These are phyloP conservation scores for Folsomia candida DNA, from an alignment of 2,888 invertebrate species.

Conservation along the genomic window DNA sequence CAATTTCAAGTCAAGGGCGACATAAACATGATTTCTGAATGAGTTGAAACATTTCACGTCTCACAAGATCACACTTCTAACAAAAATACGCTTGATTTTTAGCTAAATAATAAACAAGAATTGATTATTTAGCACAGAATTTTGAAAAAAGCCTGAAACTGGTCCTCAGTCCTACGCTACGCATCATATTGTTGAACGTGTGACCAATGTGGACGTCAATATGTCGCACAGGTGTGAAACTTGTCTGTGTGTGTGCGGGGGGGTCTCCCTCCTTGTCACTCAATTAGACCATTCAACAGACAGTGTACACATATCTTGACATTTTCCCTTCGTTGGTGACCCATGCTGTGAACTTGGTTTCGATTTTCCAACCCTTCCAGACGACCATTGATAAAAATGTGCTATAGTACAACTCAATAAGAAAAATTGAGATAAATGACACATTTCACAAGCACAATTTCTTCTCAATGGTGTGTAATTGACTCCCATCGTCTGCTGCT, in stretches of 20 bases:
- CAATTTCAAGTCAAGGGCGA: too few relatives aligned
- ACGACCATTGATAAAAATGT: neutral
- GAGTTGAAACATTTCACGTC: too few relatives aligned
- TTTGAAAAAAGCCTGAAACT: too few relatives aligned
- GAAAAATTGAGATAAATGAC: neutral
- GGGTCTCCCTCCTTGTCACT: conserved; percentile 46
- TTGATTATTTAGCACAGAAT: too few relatives aligned
- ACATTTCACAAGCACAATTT: neutral
- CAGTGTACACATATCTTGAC: conserved; percentile 17
- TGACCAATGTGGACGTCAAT: conserved; percentile 49
- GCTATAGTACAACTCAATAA: neutral
- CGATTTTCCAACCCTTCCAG: neutral
- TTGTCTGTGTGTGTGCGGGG: conserved; percentile 40
- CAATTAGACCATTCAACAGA: conserved; percentile 43
- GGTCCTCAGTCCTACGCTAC: too few relatives aligned
- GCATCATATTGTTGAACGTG: conserved; percentile 23
- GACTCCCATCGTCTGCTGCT: too few relatives aligned
- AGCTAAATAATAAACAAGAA: too few relatives aligned
- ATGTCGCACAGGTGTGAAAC: conserved; percentile 50
- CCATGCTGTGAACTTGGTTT: conserved; percentile 25
- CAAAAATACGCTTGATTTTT: too few relatives aligned
- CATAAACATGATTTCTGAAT: too few relatives aligned
- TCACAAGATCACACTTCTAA: too few relatives aligned
- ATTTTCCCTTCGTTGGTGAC: conserved; percentile 18
- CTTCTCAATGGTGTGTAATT: conserved; percentile 17